Evolutionary conservation across 2,797 vertebrate species (phyloP).

Genomic region (Chiroxiphia lanceolata): DNA sequence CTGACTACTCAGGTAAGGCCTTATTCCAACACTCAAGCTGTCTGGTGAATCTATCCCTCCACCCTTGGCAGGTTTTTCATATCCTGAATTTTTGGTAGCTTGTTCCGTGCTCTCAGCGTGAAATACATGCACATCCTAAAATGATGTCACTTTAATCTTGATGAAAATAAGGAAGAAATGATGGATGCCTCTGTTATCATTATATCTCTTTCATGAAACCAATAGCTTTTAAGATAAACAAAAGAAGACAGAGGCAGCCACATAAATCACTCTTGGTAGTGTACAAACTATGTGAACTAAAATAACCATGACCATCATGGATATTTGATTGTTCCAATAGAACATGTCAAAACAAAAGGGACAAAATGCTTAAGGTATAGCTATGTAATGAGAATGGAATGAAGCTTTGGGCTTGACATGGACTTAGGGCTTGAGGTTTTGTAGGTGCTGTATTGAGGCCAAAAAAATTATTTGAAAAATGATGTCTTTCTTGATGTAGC

Average conservation of each 20-base stretch:
- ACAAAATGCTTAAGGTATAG: fast-evolving
- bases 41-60: neutral
- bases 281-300: neutral
- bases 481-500: neutral
- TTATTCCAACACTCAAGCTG: neutral
- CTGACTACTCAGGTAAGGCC: neutral
- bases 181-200: neutral
- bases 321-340: neutral
- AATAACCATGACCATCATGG: neutral
- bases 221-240: neutral
- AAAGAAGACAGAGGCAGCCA: neutral
- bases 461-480: neutral
- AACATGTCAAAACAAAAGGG: neutral
- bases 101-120: neutral
- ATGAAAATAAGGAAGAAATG: neutral
- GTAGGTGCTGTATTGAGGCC: neutral
- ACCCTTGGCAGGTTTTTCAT: neutral
- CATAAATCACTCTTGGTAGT: neutral
- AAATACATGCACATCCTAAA: neutral
- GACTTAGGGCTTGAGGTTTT: neutral
- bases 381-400: neutral
- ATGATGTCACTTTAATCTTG: neutral
- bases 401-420: neutral
- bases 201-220: neutral
- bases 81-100: neutral